Conservation (phyloP, 2,888 invertebrate genomes). For the Mystacides longicornis region DNA sequence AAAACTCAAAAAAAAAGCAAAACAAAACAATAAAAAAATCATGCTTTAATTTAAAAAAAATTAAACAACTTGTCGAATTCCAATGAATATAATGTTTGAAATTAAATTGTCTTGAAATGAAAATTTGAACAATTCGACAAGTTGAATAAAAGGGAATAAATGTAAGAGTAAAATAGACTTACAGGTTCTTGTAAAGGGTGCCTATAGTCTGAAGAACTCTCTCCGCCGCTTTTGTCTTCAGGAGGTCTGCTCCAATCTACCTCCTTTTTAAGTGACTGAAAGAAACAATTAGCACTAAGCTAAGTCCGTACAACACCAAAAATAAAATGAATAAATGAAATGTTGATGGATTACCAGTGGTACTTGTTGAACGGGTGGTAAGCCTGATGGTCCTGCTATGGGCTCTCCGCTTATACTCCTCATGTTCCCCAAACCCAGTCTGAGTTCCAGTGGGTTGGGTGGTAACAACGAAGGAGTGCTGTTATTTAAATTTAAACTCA, state of each 20-base stretch:
- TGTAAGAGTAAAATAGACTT: too few species aligned
- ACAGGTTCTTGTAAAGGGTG: constrained; percentile 74
- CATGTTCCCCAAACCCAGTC: constrained; percentile 36
- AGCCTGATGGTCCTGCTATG: constrained; percentile 73
- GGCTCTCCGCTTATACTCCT: constrained; percentile 44
- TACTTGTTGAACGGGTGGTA: constrained; percentile 83
- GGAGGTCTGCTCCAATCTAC: constrained; percentile 74
- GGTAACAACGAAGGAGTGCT: constrained; percentile 23
- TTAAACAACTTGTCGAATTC: background rate
- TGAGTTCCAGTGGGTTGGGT: constrained; percentile 34
- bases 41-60: background rate
- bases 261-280: constrained; percentile 84
- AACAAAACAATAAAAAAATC: constrained; percentile 1
- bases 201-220: constrained; percentile 70
- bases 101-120: background rate
- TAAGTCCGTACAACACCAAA: background rate
- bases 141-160: constrained; percentile 17
- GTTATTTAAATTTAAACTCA: constrained; percentile 51
- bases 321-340: background rate
- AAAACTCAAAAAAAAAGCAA: background rate
- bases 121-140: constrained; percentile 1
- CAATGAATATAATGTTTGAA: background rate
- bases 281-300: constrained; percentile 27
- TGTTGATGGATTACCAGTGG: constrained; percentile 57
- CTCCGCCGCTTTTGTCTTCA: constrained; percentile 71